phyloP scores from a whole-genome alignment of 92 coral and sea anemone species.

The Porites lobata region DNA sequence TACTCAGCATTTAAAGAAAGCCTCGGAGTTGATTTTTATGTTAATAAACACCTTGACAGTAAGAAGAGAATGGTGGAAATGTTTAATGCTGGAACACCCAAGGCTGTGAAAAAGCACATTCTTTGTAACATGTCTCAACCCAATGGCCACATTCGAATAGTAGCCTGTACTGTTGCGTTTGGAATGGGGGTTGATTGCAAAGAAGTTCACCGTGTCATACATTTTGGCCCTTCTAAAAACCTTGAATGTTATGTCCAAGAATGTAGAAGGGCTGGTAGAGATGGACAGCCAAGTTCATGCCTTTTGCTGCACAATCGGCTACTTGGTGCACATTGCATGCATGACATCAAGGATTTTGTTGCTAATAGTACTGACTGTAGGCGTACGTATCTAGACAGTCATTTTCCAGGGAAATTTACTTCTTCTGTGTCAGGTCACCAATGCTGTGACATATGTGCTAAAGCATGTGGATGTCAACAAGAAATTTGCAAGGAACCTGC shows the following conservation, averaged over 20 bases:
- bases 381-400: slow-evolving; percentile 42
- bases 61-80: slow-evolving; percentile 63
- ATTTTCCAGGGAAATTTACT: slow-evolving; percentile 56
- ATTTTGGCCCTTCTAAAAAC: slow-evolving; percentile 76
- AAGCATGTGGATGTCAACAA: neutral
- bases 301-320: slow-evolving; percentile 69
- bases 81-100: slow-evolving; percentile 77
- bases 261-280: slow-evolving; percentile 72
- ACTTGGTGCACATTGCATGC: slow-evolving; percentile 57
- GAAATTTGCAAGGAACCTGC: no score
- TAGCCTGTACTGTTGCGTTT: slow-evolving; percentile 66
- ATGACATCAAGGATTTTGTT: slow-evolving; percentile 66
- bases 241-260: slow-evolving; percentile 72
- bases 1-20: slow-evolving; percentile 53
- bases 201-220: slow-evolving; percentile 54
- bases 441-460: slow-evolving; percentile 83
- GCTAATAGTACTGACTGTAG: slow-evolving; percentile 50
- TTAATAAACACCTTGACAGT: slow-evolving; percentile 14
- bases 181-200: slow-evolving; percentile 52
- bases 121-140: slow-evolving; percentile 37
- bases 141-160: slow-evolving; percentile 50
- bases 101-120: slow-evolving; percentile 66
- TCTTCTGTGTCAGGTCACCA: slow-evolving; percentile 45
- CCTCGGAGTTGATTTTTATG: slow-evolving; percentile 38
- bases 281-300: slow-evolving; percentile 68